Conservation (phyloP, 2,888 invertebrate genomes). For the Volucella inanis region DNA sequence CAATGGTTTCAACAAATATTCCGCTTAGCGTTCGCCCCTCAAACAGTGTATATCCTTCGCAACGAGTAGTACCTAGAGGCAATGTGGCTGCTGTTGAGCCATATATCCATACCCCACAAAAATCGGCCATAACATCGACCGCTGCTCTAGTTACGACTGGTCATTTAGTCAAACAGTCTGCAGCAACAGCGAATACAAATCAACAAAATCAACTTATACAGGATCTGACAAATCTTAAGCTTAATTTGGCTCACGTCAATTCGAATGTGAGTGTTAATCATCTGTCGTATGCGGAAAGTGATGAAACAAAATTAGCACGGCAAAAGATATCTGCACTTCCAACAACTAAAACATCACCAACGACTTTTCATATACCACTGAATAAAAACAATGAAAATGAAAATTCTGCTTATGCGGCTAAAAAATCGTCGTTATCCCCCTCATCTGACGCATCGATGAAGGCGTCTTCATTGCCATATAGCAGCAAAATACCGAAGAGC, state of each 20-base stretch:
- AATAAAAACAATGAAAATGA: conserved; percentile 64
- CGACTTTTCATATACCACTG: conserved; percentile 77
- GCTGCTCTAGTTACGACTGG: conserved; percentile 82
- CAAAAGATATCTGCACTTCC: conserved; percentile 79
- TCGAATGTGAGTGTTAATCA: conserved; percentile 84
- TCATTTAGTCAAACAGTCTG: conserved; percentile 80
- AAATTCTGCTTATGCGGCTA: conserved; percentile 87
- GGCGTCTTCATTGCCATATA: conserved; percentile 65
- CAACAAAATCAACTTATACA: conserved; percentile 83
- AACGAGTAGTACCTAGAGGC: conserved; percentile 84
- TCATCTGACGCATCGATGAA: conserved; percentile 59
- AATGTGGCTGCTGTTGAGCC: conserved; percentile 95
- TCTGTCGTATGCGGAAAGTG: conserved; percentile 85
- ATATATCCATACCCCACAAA: conserved; percentile 92
- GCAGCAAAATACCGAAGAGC: conserved; percentile 73
- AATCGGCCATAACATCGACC: conserved; percentile 83
- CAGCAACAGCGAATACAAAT: conserved; percentile 81
- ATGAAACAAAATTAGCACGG: conserved; percentile 83
- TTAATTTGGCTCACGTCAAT: conserved; percentile 79
- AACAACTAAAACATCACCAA: conserved; percentile 70
- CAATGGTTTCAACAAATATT: conserved; percentile 67
- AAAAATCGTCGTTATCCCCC: conserved; percentile 75
- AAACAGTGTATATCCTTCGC: conserved; percentile 81
- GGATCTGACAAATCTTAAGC: conserved; percentile 81
- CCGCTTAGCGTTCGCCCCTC: conserved; percentile 76